Evolutionary conservation across 2,888 invertebrate species (phyloP), one percentile per base, ranked within the genome.

Genomic region (Rhabditophanes sp.): DNA sequence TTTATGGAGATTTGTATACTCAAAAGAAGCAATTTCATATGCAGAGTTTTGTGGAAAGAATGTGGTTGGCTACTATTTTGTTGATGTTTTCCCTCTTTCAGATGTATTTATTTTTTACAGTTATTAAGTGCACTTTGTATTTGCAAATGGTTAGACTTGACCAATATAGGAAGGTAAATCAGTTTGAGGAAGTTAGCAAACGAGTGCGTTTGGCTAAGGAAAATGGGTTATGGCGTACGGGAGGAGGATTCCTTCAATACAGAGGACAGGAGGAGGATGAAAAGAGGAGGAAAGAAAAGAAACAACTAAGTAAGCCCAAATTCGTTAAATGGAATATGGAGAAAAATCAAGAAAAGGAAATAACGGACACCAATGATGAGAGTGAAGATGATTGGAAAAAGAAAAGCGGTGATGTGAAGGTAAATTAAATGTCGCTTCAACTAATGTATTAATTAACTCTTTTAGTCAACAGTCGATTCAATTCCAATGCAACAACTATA

Each of bases 211-310:
- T 52, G 17, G 57, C 57, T n/a, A 57, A 57, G 30, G 53, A 57
- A 22, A 57, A 57, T 32, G 57, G 57, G 17, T 34, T 57, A 25
- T 57, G 57, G 57, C 45, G 56, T 12, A 48, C 48, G n/a, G 56
- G 55, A 17, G 56, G 56, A n/a, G 51, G 50, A 14, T 52, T 56
- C 39, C 50, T 53, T 35, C 33, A 54, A 53, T 57, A 57, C 35
- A 51, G 49, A 22, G 54, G 56, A 18, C 53, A 57, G 33, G 49
- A 51, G 29, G 54, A 53, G 27, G 44, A 50, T 7, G 33, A 37
- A 14, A 44, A 45, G 32, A 41, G 46, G 26, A 39, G 41, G 32
- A 49, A 48, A 16, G 44, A 45, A 33, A 35, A 39, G 17, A 45
- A 46, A 28, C 46, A 50, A n/a, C 49, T 51, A 22, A 44, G 47